Conservation (phyloP, 2,888 invertebrate genomes). For the Eristalis tenax region DNA sequence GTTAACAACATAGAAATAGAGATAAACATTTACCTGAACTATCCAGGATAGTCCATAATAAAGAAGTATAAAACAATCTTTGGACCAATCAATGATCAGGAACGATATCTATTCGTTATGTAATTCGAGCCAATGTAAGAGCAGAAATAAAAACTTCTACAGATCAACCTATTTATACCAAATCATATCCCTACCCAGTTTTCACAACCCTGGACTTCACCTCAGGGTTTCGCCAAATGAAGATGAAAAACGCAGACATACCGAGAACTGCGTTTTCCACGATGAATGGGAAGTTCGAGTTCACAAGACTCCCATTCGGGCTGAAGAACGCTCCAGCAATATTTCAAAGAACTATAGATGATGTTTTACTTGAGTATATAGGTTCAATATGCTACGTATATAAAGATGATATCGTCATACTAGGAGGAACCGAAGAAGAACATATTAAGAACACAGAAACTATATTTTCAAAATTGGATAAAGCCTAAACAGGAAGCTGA, state of each 20-base stretch:
- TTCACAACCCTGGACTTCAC: conserved; percentile 46
- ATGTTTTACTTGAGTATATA: not conserved
- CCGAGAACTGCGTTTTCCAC: too few relatives aligned
- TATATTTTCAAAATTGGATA: not conserved
- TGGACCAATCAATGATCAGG: not conserved
- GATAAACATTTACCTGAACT: too few relatives aligned
- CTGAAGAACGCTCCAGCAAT: conserved; percentile 55
- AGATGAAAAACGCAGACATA: conserved; percentile 41
- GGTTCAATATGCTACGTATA: conserved; percentile 50
- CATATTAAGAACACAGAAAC: conserved; percentile 10
- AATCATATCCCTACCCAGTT: conserved; percentile 24
- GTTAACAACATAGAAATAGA: too few relatives aligned
- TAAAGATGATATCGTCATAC: too few relatives aligned
- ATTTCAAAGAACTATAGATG: conserved; percentile 67
- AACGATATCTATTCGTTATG: conserved; percentile 9
- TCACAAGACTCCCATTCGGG: conserved; percentile 24
- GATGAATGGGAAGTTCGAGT: conserved; percentile 62
- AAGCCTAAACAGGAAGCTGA: conserved; percentile 19
- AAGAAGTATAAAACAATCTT: conserved; percentile 3
- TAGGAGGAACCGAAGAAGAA: too few relatives aligned
- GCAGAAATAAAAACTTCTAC: too few relatives aligned
- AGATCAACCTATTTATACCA: too few relatives aligned
- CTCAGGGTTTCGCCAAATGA: conserved; percentile 51
- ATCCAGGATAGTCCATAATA: too few relatives aligned
- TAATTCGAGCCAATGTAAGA: too few relatives aligned